Evolutionary conservation across 1,140 invertebrate genomes (phyloP).

Genomic region (Drosophila baimaii): DNA sequence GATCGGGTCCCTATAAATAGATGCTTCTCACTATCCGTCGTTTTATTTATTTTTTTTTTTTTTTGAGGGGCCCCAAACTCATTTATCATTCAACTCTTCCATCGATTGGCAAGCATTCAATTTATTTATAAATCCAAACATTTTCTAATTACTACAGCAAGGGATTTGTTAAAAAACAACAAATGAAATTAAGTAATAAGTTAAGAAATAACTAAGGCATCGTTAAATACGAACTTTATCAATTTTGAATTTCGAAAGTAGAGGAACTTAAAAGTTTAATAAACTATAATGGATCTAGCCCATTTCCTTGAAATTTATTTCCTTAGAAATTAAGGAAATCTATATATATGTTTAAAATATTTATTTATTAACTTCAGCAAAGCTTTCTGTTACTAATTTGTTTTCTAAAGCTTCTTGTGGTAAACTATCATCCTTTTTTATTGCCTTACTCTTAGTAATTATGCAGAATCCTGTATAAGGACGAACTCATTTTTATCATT

Average conservation of each 20-base stretch:
- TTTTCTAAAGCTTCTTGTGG: neutral
- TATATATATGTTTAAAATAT: no score
- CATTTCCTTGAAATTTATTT: no score
- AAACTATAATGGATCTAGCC: no score
- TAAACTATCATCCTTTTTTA: no score
- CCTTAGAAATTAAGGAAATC: no score
- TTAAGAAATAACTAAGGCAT: neutral
- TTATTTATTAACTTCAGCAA: neutral
- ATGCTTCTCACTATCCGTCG: neutral
- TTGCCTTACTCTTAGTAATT: no score
- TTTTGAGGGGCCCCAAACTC: constrained; percentile 30
- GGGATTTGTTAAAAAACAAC: neutral
- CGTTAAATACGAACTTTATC: neutral
- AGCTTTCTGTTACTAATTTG: neutral
- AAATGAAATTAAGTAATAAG: neutral
- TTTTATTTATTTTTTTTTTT: neutral
- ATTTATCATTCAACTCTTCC: constrained; percentile 46
- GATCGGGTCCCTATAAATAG: constrained; percentile 35
- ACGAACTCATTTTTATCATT: neutral
- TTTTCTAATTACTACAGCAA: constrained; percentile 13
- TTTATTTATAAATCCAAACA: constrained; percentile 22
- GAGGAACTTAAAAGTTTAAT: no score
- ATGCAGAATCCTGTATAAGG: neutral
- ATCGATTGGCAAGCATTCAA: constrained; percentile 42
- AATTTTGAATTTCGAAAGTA: neutral